These are phyloP conservation scores for Drosophila biarmipes DNA, from an alignment of 1,140 invertebrate species.

Conservation along the genomic window DNA sequence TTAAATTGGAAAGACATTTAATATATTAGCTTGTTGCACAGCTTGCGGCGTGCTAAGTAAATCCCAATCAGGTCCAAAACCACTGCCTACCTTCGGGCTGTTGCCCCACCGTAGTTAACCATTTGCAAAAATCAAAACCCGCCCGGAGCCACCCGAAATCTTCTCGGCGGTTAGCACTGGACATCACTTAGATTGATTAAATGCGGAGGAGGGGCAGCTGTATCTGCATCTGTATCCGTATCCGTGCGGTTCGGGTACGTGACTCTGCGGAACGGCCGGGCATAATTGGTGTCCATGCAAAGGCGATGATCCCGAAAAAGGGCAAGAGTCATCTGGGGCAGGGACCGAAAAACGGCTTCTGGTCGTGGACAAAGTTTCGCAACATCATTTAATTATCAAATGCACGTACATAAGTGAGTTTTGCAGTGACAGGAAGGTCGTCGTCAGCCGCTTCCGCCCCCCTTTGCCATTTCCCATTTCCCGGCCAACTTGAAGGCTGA, in stretches of 20 bases:
- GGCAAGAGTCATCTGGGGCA: not conserved
- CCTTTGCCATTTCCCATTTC: conserved; percentile 10
- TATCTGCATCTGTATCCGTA: not conserved
- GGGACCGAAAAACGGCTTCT: conserved; percentile 11
- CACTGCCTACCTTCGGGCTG: conserved; percentile 25
- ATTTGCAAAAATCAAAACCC: conserved; percentile 7
- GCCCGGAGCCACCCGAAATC: conserved; percentile 23
- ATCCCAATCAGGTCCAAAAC: conserved; percentile 5
- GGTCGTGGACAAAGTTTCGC: conserved; percentile 33
- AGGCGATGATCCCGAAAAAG: conserved; percentile 27
- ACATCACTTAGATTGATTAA: conserved; percentile 60
- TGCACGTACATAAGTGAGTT: conserved; percentile 49
- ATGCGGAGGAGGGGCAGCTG: conserved; percentile 22
- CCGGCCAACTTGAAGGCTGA: conserved; percentile 25
- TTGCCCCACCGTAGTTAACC: conserved; percentile 1
- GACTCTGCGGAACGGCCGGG: conserved; percentile 25
- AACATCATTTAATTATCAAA: conserved; percentile 61
- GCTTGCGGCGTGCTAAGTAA: conserved; percentile 7
- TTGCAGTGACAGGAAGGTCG: conserved; percentile 41
- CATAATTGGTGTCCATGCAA: conserved; percentile 41
- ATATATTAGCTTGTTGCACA: conserved; percentile 7
- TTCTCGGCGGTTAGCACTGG: conserved; percentile 40
- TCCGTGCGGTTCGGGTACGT: conserved; percentile 49
- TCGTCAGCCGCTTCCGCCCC: conserved; percentile 12
- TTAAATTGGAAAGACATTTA: not conserved